A percentile compares a stretch with the other conserved stretches of the same genome.
These are phyloP conservation scores for Petrophora chlorosata DNA, from an alignment of 2,888 invertebrate genomes.

Conservation along the genomic window DNA sequence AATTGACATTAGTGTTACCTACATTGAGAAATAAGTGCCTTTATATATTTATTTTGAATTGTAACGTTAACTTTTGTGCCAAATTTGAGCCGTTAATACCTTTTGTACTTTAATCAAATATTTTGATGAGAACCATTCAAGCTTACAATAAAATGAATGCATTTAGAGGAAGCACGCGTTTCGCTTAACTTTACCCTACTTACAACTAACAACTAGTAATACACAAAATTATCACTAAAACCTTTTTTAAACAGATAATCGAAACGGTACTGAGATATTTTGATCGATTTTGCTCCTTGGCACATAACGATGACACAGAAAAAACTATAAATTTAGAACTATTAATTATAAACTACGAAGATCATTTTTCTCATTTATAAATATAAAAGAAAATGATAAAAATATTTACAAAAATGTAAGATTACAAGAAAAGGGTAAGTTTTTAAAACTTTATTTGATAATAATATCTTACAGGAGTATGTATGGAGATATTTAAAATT, in stretches of 20 bases:
- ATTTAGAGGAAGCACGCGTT: slow-evolving; percentile 75
- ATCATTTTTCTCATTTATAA: slow-evolving; percentile 73
- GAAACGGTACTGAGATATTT: slow-evolving; percentile 43
- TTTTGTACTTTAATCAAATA: slow-evolving; percentile 52
- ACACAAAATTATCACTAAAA: slow-evolving; percentile 57
- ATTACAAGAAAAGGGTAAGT: slow-evolving; percentile 21
- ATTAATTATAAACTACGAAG: slow-evolving; percentile 66
- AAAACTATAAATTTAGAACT: slow-evolving; percentile 50
- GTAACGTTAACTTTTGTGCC: slow-evolving; percentile 29
- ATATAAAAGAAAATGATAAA: slow-evolving; percentile 44
- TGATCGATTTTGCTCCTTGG: slow-evolving; percentile 67
- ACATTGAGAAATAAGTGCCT: slow-evolving; percentile 44
- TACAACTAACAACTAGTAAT: slow-evolving; percentile 61
- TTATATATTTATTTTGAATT: slow-evolving; percentile 31
- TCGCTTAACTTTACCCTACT: slow-evolving; percentile 60
- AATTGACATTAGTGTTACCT: slow-evolving; percentile 8
- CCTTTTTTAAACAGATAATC: slow-evolving; percentile 39
- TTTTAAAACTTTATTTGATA: slow-evolving; percentile 23
- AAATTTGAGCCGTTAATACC: slow-evolving; percentile 32
- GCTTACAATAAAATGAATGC: slow-evolving; percentile 33
- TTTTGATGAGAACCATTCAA: slow-evolving; percentile 27
- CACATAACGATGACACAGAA: slow-evolving; percentile 77
- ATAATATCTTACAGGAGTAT: slow-evolving; percentile 43
- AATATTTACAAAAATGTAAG: slow-evolving; percentile 50
- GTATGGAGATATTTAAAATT: slow-evolving; percentile 45